Conservation (phyloP, 30 jellyfish, hydroid and myxozoan species). For the Chrysaora quinquecirrha region DNA sequence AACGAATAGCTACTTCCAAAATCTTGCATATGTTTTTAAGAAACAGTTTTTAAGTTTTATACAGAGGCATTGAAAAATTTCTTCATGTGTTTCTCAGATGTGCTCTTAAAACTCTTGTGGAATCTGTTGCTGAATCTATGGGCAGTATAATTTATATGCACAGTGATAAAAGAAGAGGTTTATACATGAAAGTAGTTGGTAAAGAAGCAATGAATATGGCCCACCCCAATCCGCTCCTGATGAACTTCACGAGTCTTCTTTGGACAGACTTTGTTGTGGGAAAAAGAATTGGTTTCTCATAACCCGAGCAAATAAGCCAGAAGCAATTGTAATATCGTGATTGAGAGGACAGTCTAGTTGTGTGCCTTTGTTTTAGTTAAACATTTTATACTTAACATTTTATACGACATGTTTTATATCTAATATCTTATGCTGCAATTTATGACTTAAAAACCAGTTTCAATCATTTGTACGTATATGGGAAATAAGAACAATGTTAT, state of each 20-base stretch:
- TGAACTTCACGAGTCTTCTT: conserved; percentile 11
- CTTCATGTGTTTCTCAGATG: not conserved
- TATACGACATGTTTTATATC: no score
- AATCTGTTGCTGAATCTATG: conserved; percentile 9
- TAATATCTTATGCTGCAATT: not conserved
- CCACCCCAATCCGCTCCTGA: conserved; percentile 5
- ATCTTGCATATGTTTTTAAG: not conserved
- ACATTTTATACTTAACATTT: no score
- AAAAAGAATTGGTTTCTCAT: not conserved
- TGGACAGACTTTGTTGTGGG: not conserved
- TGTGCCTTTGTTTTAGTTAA: not conserved
- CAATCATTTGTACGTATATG: not conserved
- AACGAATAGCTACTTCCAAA: not conserved
- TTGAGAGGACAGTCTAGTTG: conserved; percentile 7
- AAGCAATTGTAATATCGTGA: not conserved
- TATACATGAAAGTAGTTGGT: not conserved
- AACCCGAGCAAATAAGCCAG: conserved; percentile 15
- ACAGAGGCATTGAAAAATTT: not conserved
- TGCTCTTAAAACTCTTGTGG: conserved; percentile 7
- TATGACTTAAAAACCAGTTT: not conserved
- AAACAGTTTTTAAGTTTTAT: not conserved
- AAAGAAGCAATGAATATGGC: conserved; percentile 14
- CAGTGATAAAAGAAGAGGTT: not conserved
- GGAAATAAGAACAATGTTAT: no score
- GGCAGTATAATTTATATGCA: not conserved